Evolutionary conservation across 2,888 invertebrate species (phyloP).

Genomic region (Luperina testacea): DNA sequence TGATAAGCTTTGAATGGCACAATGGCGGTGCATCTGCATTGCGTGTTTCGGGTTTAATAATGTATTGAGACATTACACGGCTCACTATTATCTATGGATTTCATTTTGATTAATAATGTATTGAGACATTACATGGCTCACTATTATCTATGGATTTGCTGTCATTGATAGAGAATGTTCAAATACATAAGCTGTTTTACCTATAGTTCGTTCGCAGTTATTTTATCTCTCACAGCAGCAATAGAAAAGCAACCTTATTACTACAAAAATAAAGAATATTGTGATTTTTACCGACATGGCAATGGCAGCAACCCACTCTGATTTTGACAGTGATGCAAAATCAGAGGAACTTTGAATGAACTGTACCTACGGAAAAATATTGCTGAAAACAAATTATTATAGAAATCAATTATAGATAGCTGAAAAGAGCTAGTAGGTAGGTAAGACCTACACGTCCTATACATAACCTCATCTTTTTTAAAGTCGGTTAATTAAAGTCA

Average conservation of each 20-base stretch:
- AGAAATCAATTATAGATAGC: background rate
- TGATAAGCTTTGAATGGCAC: slow-evolving; percentile 32
- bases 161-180: background rate
- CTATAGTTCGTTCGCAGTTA: background rate
- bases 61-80: background rate
- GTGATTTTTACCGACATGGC: background rate
- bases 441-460: background rate
- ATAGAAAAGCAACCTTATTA: background rate
- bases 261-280: background rate
- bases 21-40: slow-evolving; percentile 38
- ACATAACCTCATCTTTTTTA: background rate
- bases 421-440: too few species aligned
- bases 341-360: background rate
- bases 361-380: background rate
- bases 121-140: background rate
- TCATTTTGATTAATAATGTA: slow-evolving; percentile 22
- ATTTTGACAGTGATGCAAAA: background rate
- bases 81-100: background rate
- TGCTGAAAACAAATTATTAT: background rate
- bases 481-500: background rate
- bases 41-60: slow-evolving; percentile 37
- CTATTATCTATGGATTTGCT: background rate
- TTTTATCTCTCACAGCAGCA: background rate
- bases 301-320: too few species aligned
- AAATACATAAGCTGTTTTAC: background rate